Evolutionary conservation across 2,888 invertebrate genomes (phyloP).

Genomic region (Brachypalpus laphriformis): DNA sequence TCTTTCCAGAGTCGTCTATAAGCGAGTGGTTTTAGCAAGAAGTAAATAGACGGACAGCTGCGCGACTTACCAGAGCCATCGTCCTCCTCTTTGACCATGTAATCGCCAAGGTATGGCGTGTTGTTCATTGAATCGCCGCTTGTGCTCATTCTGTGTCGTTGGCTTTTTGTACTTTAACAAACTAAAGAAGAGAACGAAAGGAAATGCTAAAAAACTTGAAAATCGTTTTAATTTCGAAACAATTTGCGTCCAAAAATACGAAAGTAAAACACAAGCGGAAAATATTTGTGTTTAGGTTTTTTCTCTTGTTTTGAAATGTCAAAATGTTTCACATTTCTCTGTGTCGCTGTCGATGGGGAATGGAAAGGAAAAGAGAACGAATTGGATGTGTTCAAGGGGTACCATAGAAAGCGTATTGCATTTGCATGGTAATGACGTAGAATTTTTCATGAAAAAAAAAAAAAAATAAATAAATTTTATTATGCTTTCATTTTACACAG

Average conservation of each 20-base stretch:
- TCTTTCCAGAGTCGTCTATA: slow-evolving; percentile 91
- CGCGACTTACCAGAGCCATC: slow-evolving; percentile 51
- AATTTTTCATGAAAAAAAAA: too few relatives aligned
- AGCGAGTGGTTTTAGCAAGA: slow-evolving; percentile 79
- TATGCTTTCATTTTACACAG: too few relatives aligned
- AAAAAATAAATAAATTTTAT: too few relatives aligned
- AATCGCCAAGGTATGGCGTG: slow-evolving; percentile 56
- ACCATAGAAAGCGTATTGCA: too few relatives aligned
- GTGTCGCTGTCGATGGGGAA: neutral
- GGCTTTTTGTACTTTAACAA: neutral
- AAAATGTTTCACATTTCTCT: slow-evolving; percentile 22
- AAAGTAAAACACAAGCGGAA: slow-evolving; percentile 68
- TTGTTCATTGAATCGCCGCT: slow-evolving; percentile 68
- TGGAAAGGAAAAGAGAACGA: neutral
- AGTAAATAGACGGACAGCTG: too few relatives aligned
- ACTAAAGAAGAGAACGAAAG: slow-evolving; percentile 2
- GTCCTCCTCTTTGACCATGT: slow-evolving; percentile 67
- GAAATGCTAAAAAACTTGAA: slow-evolving; percentile 27
- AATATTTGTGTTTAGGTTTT: slow-evolving; percentile 61
- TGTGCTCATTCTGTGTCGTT: slow-evolving; percentile 50
- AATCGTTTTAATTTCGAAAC: slow-evolving; percentile 71
- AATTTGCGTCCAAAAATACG: slow-evolving; percentile 67
- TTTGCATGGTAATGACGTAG: too few relatives aligned
- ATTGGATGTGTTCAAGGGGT: slow-evolving; percentile 1
- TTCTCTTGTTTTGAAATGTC: slow-evolving; percentile 45